phyloP scores from a whole-genome alignment of 1,140 invertebrate species.

The Diorhabda carinulata region DNA sequence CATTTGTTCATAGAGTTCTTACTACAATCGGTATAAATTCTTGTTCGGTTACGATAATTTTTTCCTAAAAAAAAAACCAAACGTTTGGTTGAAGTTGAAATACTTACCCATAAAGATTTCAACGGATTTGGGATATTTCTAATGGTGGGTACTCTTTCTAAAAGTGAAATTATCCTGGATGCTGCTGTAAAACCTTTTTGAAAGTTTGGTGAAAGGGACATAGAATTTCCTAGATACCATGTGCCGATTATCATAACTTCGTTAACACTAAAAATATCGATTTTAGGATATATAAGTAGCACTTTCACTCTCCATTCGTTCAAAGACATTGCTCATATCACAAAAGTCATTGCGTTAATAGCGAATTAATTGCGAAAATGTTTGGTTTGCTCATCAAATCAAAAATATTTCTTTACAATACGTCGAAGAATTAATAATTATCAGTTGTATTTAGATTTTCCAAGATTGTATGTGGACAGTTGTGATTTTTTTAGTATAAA shows the following conservation, averaged over 20 bases:
- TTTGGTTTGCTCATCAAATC: background rate
- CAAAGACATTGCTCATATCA: background rate
- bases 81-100: too few species aligned
- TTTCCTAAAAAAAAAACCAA: too few species aligned
- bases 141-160: constrained; percentile 58
- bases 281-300: background rate
- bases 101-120: constrained; percentile 18
- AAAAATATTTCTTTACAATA: background rate
- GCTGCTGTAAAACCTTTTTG: constrained; percentile 80
- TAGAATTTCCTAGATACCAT: constrained; percentile 81
- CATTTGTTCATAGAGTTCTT: background rate
- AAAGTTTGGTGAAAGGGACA: constrained; percentile 85
- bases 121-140: constrained; percentile 27
- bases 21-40: background rate
- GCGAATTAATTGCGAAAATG: background rate
- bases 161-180: constrained; percentile 63
- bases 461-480: too few species aligned
- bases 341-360: background rate
- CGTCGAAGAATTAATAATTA: background rate
- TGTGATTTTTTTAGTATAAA: too few species aligned
- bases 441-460: background rate
- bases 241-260: constrained; percentile 82
- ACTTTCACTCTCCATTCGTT: background rate
- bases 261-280: constrained; percentile 60
- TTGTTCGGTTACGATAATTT: background rate